These are phyloP conservation scores for Ctenodactylus gundi DNA, from an alignment of 2,113 vertebrate species.

Conservation along the genomic window DNA sequence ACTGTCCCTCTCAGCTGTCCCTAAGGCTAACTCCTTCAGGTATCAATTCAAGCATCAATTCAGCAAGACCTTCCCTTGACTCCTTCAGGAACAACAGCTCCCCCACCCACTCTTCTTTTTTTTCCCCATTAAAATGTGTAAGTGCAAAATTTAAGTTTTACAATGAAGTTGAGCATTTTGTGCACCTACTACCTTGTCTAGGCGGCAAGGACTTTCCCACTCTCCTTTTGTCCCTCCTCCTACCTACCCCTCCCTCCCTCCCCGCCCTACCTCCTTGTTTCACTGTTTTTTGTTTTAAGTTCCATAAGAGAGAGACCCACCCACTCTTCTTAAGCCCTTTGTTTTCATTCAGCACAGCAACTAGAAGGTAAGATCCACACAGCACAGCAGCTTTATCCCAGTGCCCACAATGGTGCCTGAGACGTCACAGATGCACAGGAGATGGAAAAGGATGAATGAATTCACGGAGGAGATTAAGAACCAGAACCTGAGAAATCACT, in stretches of 20 bases:
- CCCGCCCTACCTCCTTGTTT: too few relatives aligned
- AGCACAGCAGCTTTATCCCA: not conserved
- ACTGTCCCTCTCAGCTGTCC: not conserved
- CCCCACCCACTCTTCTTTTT: too few relatives aligned
- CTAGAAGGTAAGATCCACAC: not conserved
- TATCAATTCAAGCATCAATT: not conserved
- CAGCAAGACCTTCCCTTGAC: not conserved
- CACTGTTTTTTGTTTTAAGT: too few relatives aligned
- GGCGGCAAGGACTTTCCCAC: too few relatives aligned
- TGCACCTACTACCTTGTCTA: too few relatives aligned
- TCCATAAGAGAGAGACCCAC: too few relatives aligned
- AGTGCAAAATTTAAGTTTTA: too few relatives aligned
- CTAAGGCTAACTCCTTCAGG: not conserved
- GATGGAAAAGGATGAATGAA: not conserved
- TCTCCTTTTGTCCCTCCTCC: too few relatives aligned
- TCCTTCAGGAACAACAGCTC: not conserved
- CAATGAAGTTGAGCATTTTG: too few relatives aligned
- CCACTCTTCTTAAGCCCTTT: not conserved
- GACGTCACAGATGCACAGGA: too few relatives aligned
- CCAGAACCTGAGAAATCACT: not conserved
- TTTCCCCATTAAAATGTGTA: too few relatives aligned
- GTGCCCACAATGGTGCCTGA: not conserved
- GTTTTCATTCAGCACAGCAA: not conserved
- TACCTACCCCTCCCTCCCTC: too few relatives aligned
- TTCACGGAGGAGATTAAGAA: not conserved